Base-by-base conservation (phyloP, 2,888 invertebrate species). In the Pelosia muscerda region DNA sequence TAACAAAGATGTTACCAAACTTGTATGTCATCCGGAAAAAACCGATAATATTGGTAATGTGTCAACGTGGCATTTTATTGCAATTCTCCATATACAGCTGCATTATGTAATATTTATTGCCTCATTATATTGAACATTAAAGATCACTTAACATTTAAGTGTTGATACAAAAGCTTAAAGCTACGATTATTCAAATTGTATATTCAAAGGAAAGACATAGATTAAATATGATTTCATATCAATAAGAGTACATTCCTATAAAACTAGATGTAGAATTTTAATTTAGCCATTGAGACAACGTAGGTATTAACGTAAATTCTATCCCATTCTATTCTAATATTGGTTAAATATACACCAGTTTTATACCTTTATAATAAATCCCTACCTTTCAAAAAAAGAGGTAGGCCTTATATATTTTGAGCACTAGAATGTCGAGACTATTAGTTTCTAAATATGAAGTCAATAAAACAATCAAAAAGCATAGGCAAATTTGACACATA, bases 1-100 rank as follows among this genome's bases (percentile, higher is more conserved):
- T 26, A 68, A 61, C 22, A 31, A 56, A 49, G 59, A 64, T 63
- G 65, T 71, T 68, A 62, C 66, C 31, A 55, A 69, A 72, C 69
- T 61, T 11, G 69, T 69, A 66, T 25, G 58, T 42, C 66, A 65
- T 67, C 76, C 55, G 11, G 65, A 68, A 28, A 68, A 22, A 63
- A 56, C 34, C 15, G 11, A 38, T 13, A 25, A 26, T 65, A 59
- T 23, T 26, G 38, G 26, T 65, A 60, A 72, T 64, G 49, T 66
- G n/a, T 69, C 78, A 69, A 78, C 68, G 63, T 70, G 58, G 55
- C 64, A 34, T 66, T 71, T 68, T 63, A 73, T 69, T 63, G 63
- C 63, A 63, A 66, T 69, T 71, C 15, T 2, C 65, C 68, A 15
- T 65, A 72, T 2, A 38, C 38, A 65, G 60, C 22, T 31, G 23